These are phyloP conservation scores for Lindbergichthys nudifrons DNA, from an alignment of 2,797 vertebrate genomes.

Conservation along the genomic window DNA sequence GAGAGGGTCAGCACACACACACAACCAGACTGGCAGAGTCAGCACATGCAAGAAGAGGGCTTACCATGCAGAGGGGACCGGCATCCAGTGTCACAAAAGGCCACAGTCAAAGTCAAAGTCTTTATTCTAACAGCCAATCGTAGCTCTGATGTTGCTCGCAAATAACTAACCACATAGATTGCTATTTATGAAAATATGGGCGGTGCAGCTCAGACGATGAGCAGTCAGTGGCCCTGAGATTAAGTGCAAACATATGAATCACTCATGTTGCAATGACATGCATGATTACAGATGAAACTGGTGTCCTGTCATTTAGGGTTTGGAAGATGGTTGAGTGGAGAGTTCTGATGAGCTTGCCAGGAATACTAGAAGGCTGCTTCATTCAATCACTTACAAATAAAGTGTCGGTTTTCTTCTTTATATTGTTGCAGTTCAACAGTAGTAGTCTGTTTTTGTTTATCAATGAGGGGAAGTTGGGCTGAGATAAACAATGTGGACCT, in stretches of 20 bases:
- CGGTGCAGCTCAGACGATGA: slow-evolving; percentile 35
- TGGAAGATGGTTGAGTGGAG: slow-evolving; percentile 41
- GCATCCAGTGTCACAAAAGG: slow-evolving; percentile 52
- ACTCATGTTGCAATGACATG: slow-evolving; percentile 44
- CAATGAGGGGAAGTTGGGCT: slow-evolving; percentile 21
- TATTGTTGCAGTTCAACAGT: slow-evolving; percentile 5
- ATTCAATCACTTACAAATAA: slow-evolving; percentile 22
- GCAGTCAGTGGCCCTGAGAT: slow-evolving; percentile 31
- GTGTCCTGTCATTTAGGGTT: slow-evolving; percentile 65
- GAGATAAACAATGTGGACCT: slow-evolving; percentile 42
- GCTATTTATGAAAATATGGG: slow-evolving; percentile 18
- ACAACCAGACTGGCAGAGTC: slow-evolving; percentile 67
- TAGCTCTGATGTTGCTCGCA: not conserved
- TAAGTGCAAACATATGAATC: slow-evolving; percentile 63
- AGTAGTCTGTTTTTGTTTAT: slow-evolving; percentile 51
- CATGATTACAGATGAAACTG: slow-evolving; percentile 57
- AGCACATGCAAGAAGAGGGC: slow-evolving; percentile 51
- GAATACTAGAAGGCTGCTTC: slow-evolving; percentile 44
- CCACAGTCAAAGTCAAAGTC: slow-evolving; percentile 58
- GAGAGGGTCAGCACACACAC: slow-evolving; percentile 32
- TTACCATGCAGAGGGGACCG: slow-evolving; percentile 49
- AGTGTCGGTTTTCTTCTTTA: not conserved
- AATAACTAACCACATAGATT: slow-evolving; percentile 22
- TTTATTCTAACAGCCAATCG: slow-evolving; percentile 24
- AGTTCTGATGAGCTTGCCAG: slow-evolving; percentile 33